Conservation (phyloP, 2,888 invertebrate species). For the Drosophila testacea region DNA sequence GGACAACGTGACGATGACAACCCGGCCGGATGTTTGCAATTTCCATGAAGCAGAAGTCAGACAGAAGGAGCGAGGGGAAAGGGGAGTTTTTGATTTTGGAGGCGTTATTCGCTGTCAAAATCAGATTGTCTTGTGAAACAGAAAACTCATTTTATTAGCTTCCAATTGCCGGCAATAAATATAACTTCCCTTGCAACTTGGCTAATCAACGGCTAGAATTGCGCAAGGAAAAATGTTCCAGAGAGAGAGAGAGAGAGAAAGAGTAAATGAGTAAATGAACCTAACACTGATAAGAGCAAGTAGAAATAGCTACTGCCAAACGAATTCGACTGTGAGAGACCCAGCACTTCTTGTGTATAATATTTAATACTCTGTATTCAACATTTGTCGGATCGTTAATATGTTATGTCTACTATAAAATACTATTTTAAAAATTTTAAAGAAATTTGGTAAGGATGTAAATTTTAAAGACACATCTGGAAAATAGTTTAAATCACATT, state of each 20-base stretch:
- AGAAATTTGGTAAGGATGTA: no score
- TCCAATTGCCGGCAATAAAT: constrained; percentile 74
- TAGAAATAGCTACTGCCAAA: no score
- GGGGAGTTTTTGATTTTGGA: neutral
- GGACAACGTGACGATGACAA: constrained; percentile 28
- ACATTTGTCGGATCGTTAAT: no score
- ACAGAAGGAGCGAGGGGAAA: constrained; percentile 46
- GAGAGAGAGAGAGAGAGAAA: neutral
- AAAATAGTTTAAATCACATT: no score
- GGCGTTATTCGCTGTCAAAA: constrained; percentile 34
- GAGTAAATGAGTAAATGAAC: neutral
- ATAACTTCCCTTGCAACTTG: constrained; percentile 75
- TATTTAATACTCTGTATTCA: no score
- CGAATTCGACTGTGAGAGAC: no score
- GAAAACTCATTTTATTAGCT: constrained; percentile 69
- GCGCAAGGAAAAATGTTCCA: constrained; percentile 4
- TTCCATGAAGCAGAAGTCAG: constrained; percentile 55
- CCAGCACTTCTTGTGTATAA: no score
- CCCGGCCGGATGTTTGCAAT: constrained; percentile 72
- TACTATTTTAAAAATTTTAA: no score
- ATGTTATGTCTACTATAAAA: no score
- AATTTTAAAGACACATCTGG: no score
- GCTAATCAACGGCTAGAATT: constrained; percentile 68
- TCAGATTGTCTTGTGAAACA: constrained; percentile 74
- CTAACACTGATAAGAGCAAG: constrained; percentile 33